Base-by-base conservation (phyloP, 2,888 invertebrate species). In the Meiosimyza platycephala region DNA sequence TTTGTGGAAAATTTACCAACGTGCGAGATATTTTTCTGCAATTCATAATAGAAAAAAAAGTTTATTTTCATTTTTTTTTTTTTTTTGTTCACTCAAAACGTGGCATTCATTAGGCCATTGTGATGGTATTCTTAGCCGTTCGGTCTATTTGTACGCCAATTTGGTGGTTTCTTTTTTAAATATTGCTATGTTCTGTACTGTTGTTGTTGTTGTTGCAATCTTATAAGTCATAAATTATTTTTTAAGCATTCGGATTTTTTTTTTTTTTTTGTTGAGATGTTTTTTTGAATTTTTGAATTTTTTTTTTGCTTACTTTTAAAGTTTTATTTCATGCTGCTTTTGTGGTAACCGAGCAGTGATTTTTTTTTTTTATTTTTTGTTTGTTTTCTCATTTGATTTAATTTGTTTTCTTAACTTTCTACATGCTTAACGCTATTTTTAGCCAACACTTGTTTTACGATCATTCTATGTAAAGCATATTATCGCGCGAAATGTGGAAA, bases 201-300 rank as follows among this genome's bases (percentile, higher is more conserved):
- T 22, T 60, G 40, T 9, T 33, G 33, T 62, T 15, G 12, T 62
- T 47, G 62, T 62, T 62, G 33, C 16, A 22, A 16, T 15, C 11
- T n/a, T 18, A 47, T n/a, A 47, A 13, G 11, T 22, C 62, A 62
- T 62, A 62, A 62, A 62, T 62, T 47, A 47, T 18, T 47, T 13
- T 16, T 55, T 16, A 55, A n/a, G 22, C 55, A 55, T 15, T n/a
- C 55, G 11, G 16, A 22, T 4, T 6, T 22, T 18, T 12, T 18
- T 55, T 55, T 55, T n/a, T 55, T 11, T 28, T 28, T 28, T 3
- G 28, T 3, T 28, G 28, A 28, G 28, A 28, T 28, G 2, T 40
- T 40, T 40, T 40, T 40, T 40, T 9, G 6, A 40, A 40, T 9
- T 40, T 40, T 7, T 40, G 40, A 40, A 1, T 40, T 40, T 40